Percentiles rank a stretch among this genome's conserved stretches.
Evolutionary conservation across 2,797 vertebrate genomes (phyloP).

Genomic region (Pangasius krempfi): DNA sequence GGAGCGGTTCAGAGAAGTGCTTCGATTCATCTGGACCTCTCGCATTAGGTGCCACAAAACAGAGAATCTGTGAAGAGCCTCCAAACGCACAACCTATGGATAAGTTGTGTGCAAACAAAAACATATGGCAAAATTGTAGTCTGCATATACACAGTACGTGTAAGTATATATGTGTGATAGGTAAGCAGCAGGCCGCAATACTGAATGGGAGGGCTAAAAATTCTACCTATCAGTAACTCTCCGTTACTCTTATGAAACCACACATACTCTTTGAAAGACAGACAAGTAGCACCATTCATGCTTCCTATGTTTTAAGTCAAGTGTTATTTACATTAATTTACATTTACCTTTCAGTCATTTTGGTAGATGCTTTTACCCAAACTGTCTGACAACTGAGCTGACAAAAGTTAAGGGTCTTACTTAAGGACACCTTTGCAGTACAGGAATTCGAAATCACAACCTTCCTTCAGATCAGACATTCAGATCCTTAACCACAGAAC

Average conservation of each 20-base stretch:
- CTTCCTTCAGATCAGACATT: not conserved
- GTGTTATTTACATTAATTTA: not conserved
- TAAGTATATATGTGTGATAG: not conserved
- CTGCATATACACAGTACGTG: not conserved
- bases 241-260: not conserved
- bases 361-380: not conserved
- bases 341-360: not conserved
- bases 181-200: not conserved
- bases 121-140: not conserved
- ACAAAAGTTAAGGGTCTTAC: not conserved
- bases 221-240: not conserved
- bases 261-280: not conserved
- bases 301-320: not conserved
- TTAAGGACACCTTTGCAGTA: not conserved
- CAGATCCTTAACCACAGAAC: not conserved
- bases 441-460: not conserved
- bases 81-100: conserved; percentile 81
- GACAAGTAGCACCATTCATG: not conserved
- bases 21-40: conserved; percentile 88
- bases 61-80: conserved; percentile 93
- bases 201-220: not conserved
- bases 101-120: conserved; percentile 10
- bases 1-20: conserved; percentile 87
- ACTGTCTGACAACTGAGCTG: not conserved
- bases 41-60: conserved; percentile 97